Evolutionary conservation across 1,140 invertebrate species (phyloP), one percentile per base, ranked within the genome.

Genomic region (Ceratina australensis): DNA sequence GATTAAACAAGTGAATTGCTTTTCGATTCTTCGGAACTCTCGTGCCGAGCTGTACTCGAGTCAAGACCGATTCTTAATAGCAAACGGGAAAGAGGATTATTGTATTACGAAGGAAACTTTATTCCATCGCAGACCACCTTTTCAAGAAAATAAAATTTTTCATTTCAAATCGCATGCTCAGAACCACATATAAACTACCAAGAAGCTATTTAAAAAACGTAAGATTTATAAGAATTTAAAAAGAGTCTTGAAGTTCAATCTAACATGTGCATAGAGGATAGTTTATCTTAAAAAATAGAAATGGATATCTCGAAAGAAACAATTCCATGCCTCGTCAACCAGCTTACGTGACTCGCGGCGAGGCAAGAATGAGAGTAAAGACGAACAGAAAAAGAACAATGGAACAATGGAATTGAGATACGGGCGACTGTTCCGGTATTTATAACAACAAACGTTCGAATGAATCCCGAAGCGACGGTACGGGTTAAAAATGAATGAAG

Each of bases 51-150:
- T 24, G 15, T 24, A 15, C 20, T 65, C 50, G 16, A 15, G 1
- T 50, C 64, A n/a, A 50, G 64, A 26, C 20, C 12, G 42, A 65
- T 50, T 24, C 47, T 50, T 49, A 50, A 50, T 66, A 26, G 16
- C 8, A 26, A n/a, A 12, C n/a, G 20, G 64, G 16, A 66, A 66
- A 66, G 64, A 50, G 64, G 16, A 66, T 66, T 50, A 66, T 18
- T 10, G 16, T 49, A 26, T 15, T 15, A 18, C 4, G 5, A 22
- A 16, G 10, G 47, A 50, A 26, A 24, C 64, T n/a, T 50, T 7
- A 16, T 1, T 47, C 7, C 24, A 47, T 66, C n/a, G n/a, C 22
- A 42, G 12, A 24, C 20, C 15, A 8, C 49, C 47, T 13, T 24
- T 16, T 8, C 20, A 24, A 65, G 63, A 24, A 24, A 65, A 65